A percentile compares a stretch with the other conserved stretches of the same genome.
Evolutionary conservation across 1,140 invertebrate genomes (phyloP).

Genomic region (Euwallacea similis): DNA sequence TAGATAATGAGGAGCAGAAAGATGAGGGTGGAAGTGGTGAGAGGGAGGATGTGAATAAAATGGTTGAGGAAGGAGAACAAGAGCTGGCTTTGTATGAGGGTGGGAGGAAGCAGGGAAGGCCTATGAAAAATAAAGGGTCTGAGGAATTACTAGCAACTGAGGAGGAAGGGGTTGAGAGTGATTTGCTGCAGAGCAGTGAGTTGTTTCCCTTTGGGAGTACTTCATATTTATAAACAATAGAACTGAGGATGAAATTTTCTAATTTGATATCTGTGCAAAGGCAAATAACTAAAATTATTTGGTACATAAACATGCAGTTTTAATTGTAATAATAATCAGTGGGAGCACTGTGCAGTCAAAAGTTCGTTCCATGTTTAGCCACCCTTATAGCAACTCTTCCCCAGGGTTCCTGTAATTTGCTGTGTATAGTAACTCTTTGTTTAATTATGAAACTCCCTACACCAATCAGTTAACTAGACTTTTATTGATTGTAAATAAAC

Average conservation of each 20-base stretch:
- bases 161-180: constrained; percentile 7
- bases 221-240: constrained; percentile 32
- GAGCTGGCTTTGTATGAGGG: neutral
- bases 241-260: neutral
- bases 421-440: too few relatives aligned
- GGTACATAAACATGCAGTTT: too few relatives aligned
- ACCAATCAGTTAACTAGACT: neutral
- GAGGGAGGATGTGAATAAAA: neutral
- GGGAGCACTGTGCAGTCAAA: too few relatives aligned
- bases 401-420: too few relatives aligned
- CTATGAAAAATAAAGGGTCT: neutral
- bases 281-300: too few relatives aligned
- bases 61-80: neutral
- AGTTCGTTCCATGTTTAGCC: too few relatives aligned
- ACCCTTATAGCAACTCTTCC: too few relatives aligned
- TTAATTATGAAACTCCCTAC: neutral
- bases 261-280: too few relatives aligned
- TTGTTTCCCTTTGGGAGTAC: constrained; percentile 35
- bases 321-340: too few relatives aligned
- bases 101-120: neutral
- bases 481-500: neutral
- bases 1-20: neutral
- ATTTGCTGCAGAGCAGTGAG: constrained; percentile 27
- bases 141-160: constrained; percentile 4
- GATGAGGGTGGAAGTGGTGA: constrained; percentile 5